Base-by-base conservation (phyloP, 2,797 vertebrate species). In the Hippopotamyrus pictus region DNA sequence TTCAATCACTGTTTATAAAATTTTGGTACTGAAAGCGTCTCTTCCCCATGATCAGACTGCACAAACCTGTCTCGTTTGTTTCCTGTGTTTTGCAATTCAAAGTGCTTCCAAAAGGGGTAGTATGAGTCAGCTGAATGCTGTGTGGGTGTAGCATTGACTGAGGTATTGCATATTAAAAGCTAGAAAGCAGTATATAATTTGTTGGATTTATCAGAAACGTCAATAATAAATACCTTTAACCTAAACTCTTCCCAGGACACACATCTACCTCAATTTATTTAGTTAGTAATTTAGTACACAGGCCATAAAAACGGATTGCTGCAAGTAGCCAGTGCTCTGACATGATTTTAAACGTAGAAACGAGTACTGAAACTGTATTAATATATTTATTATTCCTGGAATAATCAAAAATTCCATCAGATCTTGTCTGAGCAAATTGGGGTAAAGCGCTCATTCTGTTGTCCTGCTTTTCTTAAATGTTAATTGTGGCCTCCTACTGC, bases 331-430 rank as follows among this genome's bases (percentile, higher is more conserved):
- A 14, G 37, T 69, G n/a, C 89, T 89, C 90, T 91, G 91, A 92
- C 92, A 92, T 82, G 90, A 90, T 86, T 91, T 89, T 91, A 88
- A 93, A 94, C 91, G 93, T 92, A 90, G 94, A 93, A 93, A 91
- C 37, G 25, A 54, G 53, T 48, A 25, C 33, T 87, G 89, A 87
- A 87, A 46, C 33, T 69, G 29, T 73, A 44, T 53, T 93, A 93
- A 93, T 93, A 88, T 79, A 89, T 90, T 91, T 29, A 89, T 93
- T 93, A 93, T 92, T 93, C 93, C 94, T 92, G 88, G 90, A 93
- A 90, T 95, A 93, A 95, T 95, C 92, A 93, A 65, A 50, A 89
- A 95, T 95, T 95, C 94, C 92, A 91, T 95, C 94, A 95, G 95
- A 95, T 94, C 93, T 94, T 86, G 91, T 93, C 92, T 94, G 94